A percentile compares a stretch with the other conserved stretches of the same genome.
Conservation (phyloP, 2,888 invertebrate species). For the Phytoseiulus persimilis region DNA sequence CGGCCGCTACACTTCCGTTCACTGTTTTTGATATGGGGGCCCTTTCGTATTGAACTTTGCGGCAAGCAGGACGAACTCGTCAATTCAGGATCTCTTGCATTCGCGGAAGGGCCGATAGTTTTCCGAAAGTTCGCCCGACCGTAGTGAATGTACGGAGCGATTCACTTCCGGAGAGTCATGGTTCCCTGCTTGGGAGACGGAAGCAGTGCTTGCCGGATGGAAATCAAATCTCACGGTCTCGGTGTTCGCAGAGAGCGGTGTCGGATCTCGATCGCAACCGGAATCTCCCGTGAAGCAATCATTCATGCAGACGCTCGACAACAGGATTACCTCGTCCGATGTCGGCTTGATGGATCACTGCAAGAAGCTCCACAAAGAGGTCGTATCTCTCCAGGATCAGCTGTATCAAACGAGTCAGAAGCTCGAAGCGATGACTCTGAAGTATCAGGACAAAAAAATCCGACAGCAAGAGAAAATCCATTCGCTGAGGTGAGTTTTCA, state of each 20-base stretch:
- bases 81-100: too few relatives aligned
- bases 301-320: conserved; percentile 37
- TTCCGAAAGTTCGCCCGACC: too few relatives aligned
- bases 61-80: too few relatives aligned
- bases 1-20: too few relatives aligned
- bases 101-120: too few relatives aligned
- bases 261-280: conserved; percentile 21
- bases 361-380: conserved; percentile 43
- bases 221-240: too few relatives aligned
- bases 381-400: conserved; percentile 43
- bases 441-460: conserved; percentile 44
- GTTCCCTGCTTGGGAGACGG: too few relatives aligned
- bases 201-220: too few relatives aligned
- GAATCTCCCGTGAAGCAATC: conserved; percentile 34
- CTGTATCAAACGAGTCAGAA: conserved; percentile 43
- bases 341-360: conserved; percentile 43
- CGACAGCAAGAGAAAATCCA: conserved; percentile 44
- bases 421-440: conserved; percentile 42
- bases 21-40: too few relatives aligned
- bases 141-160: too few relatives aligned
- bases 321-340: conserved; percentile 39
- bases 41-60: too few relatives aligned
- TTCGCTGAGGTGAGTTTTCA: conserved; percentile 42
- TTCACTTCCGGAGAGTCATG: too few relatives aligned
- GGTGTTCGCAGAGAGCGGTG: conserved; percentile 13